These are phyloP conservation scores for Drosophila picticornis DNA, from an alignment of 2,888 invertebrate species.

Conservation along the genomic window DNA sequence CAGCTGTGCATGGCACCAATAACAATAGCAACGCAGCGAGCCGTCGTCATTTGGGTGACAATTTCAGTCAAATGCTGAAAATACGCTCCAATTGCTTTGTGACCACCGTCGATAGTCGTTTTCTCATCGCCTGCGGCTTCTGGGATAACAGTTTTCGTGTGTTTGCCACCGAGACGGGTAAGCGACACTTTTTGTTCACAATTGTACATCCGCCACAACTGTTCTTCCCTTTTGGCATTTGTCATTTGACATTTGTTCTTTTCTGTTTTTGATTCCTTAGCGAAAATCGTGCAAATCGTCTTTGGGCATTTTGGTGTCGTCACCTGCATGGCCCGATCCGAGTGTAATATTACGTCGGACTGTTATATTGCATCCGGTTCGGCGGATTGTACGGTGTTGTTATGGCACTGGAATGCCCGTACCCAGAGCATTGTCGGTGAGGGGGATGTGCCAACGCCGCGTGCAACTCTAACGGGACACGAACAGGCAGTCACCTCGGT, in stretches of 20 bases:
- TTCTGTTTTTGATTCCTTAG: slow-evolving; percentile 85
- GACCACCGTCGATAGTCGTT: slow-evolving; percentile 98
- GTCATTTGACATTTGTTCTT: neutral
- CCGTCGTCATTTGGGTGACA: slow-evolving; percentile 97
- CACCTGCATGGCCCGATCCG: slow-evolving; percentile 98
- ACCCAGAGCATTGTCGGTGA: slow-evolving; percentile 99
- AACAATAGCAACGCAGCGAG: slow-evolving; percentile 89
- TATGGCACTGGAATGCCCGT: slow-evolving; percentile 99
- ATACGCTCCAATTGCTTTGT: slow-evolving; percentile 98
- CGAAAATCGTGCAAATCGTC: slow-evolving; percentile 98
- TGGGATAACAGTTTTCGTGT: slow-evolving; percentile 99
- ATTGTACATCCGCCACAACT: neutral
- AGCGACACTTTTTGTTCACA: slow-evolving; percentile 82
- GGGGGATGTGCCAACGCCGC: slow-evolving; percentile 96
- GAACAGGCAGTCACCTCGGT: slow-evolving; percentile 98
- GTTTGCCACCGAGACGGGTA: slow-evolving; percentile 98
- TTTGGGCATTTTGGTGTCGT: slow-evolving; percentile 99
- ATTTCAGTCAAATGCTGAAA: slow-evolving; percentile 98
- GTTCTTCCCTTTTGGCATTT: neutral
- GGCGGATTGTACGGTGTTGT: slow-evolving; percentile 98
- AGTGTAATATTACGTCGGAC: slow-evolving; percentile 99
- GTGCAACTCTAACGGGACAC: slow-evolving; percentile 98
- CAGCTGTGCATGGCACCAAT: slow-evolving; percentile 90
- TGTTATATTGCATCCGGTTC: slow-evolving; percentile 99
- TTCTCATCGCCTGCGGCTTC: slow-evolving; percentile 98